Percentiles rank a stretch among this genome's conserved stretches.
Evolutionary conservation across 2,113 vertebrate species (phyloP).

Genomic region (Recurvirostra avosetta): DNA sequence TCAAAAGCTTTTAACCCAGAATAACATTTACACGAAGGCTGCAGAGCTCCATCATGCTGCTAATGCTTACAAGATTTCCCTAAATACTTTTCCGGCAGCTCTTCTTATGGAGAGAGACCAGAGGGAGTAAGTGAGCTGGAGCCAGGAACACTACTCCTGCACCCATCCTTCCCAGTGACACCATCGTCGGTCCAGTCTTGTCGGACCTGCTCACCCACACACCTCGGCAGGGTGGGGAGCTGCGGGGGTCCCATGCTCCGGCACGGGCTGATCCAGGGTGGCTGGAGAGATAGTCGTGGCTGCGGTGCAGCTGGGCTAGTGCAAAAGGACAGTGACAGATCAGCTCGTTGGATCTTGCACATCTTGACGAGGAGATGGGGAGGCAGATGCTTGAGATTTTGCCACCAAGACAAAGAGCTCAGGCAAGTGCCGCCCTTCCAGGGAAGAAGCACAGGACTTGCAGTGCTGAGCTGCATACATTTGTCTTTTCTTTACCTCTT

Average conservation of each 20-base stretch:
- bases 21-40: conserved; percentile 28
- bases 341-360: fast-evolving
- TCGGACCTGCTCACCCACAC: neutral
- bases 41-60: conserved; percentile 19
- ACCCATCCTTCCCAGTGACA: neutral
- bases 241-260: neutral
- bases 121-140: neutral
- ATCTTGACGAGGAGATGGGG: neutral
- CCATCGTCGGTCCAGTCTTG: fast-evolving
- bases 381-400: neutral
- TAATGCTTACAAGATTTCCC: conserved; percentile 49
- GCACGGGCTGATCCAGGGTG: neutral
- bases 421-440: neutral
- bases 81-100: conserved; percentile 17
- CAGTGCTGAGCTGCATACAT: neutral
- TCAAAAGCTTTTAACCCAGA: conserved; percentile 59
- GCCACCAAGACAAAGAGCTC: neutral
- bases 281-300: neutral
- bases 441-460: neutral
- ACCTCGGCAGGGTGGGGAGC: fast-evolving
- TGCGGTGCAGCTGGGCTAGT: neutral
- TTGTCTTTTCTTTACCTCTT: neutral
- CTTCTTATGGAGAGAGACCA: neutral
- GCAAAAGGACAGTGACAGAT: neutral
- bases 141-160: neutral